Evolutionary conservation across 1,140 invertebrate genomes (phyloP).

Genomic region (Megathymus violae): DNA sequence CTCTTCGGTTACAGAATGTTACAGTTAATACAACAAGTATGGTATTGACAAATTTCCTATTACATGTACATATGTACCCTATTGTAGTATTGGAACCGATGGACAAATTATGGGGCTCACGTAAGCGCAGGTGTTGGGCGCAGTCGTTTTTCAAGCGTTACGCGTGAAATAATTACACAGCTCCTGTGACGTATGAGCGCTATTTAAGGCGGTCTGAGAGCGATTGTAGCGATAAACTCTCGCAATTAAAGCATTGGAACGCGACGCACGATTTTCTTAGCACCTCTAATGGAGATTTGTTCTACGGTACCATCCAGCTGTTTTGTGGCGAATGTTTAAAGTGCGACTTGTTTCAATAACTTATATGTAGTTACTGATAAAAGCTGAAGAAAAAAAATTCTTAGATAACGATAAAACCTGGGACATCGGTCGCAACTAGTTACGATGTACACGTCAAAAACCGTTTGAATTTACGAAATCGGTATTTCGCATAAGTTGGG

Average conservation of each 20-base stretch:
- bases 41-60: neutral
- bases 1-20: too few species aligned
- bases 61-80: neutral
- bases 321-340: conserved; percentile 40
- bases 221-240: conserved; percentile 77
- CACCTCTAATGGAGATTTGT: conserved; percentile 79
- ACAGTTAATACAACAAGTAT: too few species aligned
- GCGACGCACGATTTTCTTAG: conserved; percentile 79
- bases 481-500: too few species aligned
- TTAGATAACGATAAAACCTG: too few species aligned
- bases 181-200: conserved; percentile 74
- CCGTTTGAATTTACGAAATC: too few species aligned
- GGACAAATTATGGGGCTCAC: conserved; percentile 67
- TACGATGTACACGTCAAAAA: too few species aligned
- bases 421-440: too few species aligned
- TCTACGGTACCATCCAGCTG: conserved; percentile 37
- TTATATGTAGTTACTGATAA: too few species aligned
- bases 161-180: conserved; percentile 81
- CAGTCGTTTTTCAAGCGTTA: conserved; percentile 69
- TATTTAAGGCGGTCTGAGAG: conserved; percentile 76
- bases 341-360: too few species aligned
- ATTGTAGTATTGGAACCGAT: conserved; percentile 50
- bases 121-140: conserved; percentile 54
- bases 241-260: conserved; percentile 81
- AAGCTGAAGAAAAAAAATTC: too few species aligned